Evolutionary conservation across 2,888 invertebrate species (phyloP), one percentile per base, ranked within the genome.

Genomic region (Dryococelus australis): DNA sequence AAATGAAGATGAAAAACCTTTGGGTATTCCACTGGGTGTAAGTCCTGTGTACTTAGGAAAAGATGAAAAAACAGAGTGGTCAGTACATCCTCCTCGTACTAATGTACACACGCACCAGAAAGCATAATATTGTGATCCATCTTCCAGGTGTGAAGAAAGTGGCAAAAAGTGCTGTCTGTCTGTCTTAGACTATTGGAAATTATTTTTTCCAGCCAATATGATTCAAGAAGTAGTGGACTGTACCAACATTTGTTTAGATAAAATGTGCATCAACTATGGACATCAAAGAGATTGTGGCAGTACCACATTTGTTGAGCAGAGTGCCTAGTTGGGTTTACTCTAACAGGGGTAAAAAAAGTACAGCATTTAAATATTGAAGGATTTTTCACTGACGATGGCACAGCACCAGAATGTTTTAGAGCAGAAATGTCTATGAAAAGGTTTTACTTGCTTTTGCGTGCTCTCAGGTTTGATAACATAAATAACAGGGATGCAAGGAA

Each of bases 371-470:
- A 65, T 65, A 65, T 65, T 20, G 10, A 65, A 65, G 20, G 16
- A 24, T 65, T 16, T 65, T 16, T 65, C 65, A 65, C 6, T 47
- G 65, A 65, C 16, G 65, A 65, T 65, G 65, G 65, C 16, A 9
- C 10, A 65, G 65, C 20, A 12, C 65, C 65, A 16, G 65, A 65
- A 65, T 65, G 20, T 16, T 65, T 65, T 20, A 20, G 65, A 65
- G 65, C 65, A 65, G 65, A 12, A 65, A 65, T 65, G 20, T 20
- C 16, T 65, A 65, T 65, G 65, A 65, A 65, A 65, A 9, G 20
- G 24, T 65, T 65, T 65, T 65, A 65, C 65, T 65, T 65, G 65
- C 65, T 65, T 65, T 16, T 65, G 65, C 65, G 65, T n/a, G n/a
- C n/a, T n/a, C n/a, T n/a, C n/a, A n/a, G n/a, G n/a, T n/a, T n/a